These are phyloP conservation scores for Cabera pusaria DNA, from an alignment of 2,888 invertebrate species.

Conservation along the genomic window DNA sequence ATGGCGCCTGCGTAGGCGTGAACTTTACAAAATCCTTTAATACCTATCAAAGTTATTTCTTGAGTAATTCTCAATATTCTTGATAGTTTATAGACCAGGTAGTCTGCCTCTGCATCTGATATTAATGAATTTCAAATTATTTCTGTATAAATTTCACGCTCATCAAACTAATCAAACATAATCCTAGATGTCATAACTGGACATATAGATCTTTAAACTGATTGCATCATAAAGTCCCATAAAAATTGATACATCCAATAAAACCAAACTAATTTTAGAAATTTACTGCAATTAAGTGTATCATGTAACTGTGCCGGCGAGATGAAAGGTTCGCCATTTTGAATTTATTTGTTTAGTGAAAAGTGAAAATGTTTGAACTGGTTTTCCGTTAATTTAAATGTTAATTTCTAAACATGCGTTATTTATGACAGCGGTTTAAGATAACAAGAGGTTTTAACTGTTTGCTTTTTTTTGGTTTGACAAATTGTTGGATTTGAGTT, in stretches of 20 bases:
- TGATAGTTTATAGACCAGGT: no score
- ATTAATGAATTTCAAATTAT: no score
- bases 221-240: constrained; percentile 12
- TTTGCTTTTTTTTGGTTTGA: constrained; percentile 19
- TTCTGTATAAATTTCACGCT: background rate
- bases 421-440: constrained; percentile 27
- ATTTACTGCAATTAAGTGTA: constrained; percentile 14
- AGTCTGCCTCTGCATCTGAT: no score
- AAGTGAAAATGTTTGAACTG: constrained; percentile 30
- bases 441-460: constrained; percentile 24
- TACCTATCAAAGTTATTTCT: no score
- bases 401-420: constrained; percentile 30
- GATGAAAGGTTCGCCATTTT: constrained; percentile 27
- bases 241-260: constrained; percentile 14
- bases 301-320: constrained; percentile 15
- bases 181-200: background rate
- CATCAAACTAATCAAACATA: constrained; percentile 1
- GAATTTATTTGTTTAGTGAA: constrained; percentile 27
- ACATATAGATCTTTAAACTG: constrained; percentile 1
- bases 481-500: constrained; percentile 15
- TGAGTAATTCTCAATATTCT: no score
- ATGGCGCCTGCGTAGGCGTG: no score
- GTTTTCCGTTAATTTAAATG: constrained; percentile 31
- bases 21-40: no score
- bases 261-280: constrained; percentile 19